Evolutionary conservation across 2,888 invertebrate genomes (phyloP).

Genomic region (Leucoptera coffeella): DNA sequence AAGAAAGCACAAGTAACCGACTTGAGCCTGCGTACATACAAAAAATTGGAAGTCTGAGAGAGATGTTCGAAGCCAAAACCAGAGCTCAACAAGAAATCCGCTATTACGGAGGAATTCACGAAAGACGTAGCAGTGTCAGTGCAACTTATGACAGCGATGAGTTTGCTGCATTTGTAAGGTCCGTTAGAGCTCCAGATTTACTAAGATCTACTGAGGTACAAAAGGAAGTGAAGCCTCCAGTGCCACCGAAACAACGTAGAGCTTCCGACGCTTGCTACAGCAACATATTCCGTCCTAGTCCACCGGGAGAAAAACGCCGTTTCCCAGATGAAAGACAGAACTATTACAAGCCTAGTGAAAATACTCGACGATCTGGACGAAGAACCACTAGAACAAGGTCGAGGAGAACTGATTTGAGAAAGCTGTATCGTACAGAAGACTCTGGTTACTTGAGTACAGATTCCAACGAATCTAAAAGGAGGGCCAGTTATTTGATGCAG

Average conservation of each 20-base stretch:
- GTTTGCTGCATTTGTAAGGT: constrained; percentile 19
- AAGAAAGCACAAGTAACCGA: constrained; percentile 12
- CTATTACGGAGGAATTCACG: constrained; percentile 14
- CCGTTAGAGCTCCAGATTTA: constrained; percentile 24
- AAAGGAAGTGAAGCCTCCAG: constrained; percentile 29
- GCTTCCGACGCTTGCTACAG: constrained; percentile 15
- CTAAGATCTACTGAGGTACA: constrained; percentile 21
- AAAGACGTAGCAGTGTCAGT: constrained; percentile 26
- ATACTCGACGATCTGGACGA: constrained; percentile 29
- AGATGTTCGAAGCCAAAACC: constrained; percentile 71
- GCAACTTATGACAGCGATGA: constrained; percentile 17
- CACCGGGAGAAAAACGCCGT: constrained; percentile 23
- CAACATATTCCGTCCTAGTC: constrained; percentile 17
- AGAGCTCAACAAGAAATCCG: constrained; percentile 24
- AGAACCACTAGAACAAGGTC: constrained; percentile 33
- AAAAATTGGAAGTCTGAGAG: constrained; percentile 65
- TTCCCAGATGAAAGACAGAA: constrained; percentile 30
- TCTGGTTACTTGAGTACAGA: constrained; percentile 84
- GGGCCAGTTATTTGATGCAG: constrained; percentile 39
- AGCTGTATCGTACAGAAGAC: constrained; percentile 55
- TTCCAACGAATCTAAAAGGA: constrained; percentile 58
- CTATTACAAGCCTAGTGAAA: constrained; percentile 23
- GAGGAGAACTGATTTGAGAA: constrained; percentile 30
- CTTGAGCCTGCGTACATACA: constrained; percentile 39
- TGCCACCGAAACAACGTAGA: constrained; percentile 31